A percentile compares a stretch with the other conserved stretches of the same genome.
Conservation (phyloP, 2,113 vertebrate species). For the Thomomys bottae region DNA sequence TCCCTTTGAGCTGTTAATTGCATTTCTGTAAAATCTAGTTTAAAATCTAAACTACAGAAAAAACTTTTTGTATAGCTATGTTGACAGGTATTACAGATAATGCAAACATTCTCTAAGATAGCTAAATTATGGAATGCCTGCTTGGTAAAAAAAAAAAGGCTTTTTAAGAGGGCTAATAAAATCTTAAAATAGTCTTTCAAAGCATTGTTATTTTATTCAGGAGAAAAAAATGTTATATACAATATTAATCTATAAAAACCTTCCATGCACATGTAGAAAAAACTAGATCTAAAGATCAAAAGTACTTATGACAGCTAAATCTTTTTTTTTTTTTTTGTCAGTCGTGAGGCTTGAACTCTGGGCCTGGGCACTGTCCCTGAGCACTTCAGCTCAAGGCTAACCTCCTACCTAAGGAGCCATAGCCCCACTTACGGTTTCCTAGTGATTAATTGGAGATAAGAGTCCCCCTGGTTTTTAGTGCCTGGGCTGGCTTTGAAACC, state of each 20-base stretch:
- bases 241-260: background rate
- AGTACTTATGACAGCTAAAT: background rate
- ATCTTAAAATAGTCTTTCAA: background rate
- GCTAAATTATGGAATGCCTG: background rate
- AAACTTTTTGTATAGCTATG: constrained; percentile 32
- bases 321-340: too few species aligned
- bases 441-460: too few species aligned
- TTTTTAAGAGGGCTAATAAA: constrained; percentile 25
- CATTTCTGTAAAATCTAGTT: constrained; percentile 33
- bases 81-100: background rate
- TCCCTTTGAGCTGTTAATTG: background rate
- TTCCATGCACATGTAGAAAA: background rate
- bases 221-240: background rate
- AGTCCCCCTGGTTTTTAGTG: too few species aligned
- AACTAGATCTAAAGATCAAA: background rate
- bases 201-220: background rate
- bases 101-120: background rate
- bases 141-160: constrained; percentile 44
- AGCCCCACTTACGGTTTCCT: too few species aligned
- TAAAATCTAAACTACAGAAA: constrained; percentile 20
- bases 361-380: too few species aligned
- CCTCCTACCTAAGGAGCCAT: too few species aligned
- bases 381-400: too few species aligned
- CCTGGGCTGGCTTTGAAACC: too few species aligned
- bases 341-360: too few species aligned